Evolutionary conservation across 2,113 vertebrate genomes (phyloP).

Genomic region (Blennius ocellaris): DNA sequence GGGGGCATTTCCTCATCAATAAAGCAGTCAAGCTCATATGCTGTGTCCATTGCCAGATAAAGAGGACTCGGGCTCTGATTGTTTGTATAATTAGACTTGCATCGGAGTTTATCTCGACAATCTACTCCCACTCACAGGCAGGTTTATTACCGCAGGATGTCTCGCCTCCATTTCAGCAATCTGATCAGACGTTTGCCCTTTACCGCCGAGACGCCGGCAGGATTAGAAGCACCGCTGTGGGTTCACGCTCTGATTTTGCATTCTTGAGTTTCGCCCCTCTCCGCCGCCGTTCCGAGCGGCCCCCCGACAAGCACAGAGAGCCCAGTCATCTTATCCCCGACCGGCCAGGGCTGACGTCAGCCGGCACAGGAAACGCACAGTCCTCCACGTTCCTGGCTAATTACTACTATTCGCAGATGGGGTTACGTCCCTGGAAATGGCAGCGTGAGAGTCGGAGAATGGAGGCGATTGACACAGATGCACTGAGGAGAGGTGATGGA

Average conservation of each 20-base stretch:
- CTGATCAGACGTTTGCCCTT: conserved; percentile 77
- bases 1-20: conserved; percentile 21
- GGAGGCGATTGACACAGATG: conserved; percentile 6
- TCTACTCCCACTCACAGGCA: conserved; percentile 53
- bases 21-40: conserved; percentile 20
- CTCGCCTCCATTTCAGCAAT: conserved; percentile 62
- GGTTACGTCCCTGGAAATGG: conserved; percentile 43
- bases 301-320: conserved; percentile 46
- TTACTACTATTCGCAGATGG: conserved; percentile 54
- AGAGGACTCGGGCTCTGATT: conserved; percentile 40
- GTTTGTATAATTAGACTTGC: conserved; percentile 43
- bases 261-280: conserved; percentile 52
- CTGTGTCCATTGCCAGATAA: conserved; percentile 2
- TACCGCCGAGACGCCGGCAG: conserved; percentile 51
- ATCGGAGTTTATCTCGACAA: conserved; percentile 42
- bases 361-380: conserved; percentile 38
- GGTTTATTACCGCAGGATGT: conserved; percentile 64
- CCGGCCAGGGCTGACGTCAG: conserved; percentile 33
- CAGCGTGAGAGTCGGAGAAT: neutral
- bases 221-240: conserved; percentile 68
- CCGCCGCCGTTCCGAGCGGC: conserved; percentile 25
- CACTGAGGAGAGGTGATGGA: conserved; percentile 35
- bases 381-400: conserved; percentile 46
- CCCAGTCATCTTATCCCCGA: conserved; percentile 36
- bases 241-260: conserved; percentile 59